phyloP scores from a whole-genome alignment of 2,797 vertebrate species.

The Leptodactylus fallax region DNA sequence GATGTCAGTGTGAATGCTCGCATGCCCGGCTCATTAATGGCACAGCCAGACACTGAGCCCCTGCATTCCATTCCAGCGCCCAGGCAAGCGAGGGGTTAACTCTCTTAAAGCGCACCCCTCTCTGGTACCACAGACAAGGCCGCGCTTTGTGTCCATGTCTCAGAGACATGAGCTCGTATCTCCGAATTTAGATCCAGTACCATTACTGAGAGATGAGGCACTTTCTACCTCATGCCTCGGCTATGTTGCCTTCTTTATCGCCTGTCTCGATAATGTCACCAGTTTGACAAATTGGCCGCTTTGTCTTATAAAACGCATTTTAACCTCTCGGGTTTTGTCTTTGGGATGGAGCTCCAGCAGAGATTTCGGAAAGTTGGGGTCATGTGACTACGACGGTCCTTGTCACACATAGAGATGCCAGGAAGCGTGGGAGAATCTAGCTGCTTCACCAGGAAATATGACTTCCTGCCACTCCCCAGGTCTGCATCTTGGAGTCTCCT shows the following conservation, averaged over 20 bases:
- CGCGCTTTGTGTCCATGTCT: background rate
- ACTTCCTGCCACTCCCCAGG: conserved; percentile 40
- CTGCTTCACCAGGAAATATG: conserved; percentile 23
- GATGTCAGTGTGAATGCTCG: conserved; percentile 25
- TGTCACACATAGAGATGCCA: conserved; percentile 27
- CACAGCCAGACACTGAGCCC: background rate
- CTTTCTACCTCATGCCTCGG: background rate
- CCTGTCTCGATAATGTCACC: too few relatives aligned
- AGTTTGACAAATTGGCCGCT: too few relatives aligned
- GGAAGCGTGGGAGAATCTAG: conserved; percentile 43
- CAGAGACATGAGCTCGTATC: background rate
- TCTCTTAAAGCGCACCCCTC: background rate
- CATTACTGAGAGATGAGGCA: background rate
- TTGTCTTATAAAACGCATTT: too few relatives aligned
- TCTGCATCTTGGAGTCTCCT: background rate
- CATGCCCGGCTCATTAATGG: background rate
- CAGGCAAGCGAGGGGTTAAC: background rate
- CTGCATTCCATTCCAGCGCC: background rate
- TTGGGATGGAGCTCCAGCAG: background rate
- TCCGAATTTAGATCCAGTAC: background rate
- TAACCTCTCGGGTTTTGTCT: background rate
- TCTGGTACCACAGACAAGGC: background rate
- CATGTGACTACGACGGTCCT: conserved; percentile 11
- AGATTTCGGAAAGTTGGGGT: conserved; percentile 23
- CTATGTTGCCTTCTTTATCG: background rate